Base-by-base conservation (phyloP, 1,140 invertebrate species). In the Musca domestica region DNA sequence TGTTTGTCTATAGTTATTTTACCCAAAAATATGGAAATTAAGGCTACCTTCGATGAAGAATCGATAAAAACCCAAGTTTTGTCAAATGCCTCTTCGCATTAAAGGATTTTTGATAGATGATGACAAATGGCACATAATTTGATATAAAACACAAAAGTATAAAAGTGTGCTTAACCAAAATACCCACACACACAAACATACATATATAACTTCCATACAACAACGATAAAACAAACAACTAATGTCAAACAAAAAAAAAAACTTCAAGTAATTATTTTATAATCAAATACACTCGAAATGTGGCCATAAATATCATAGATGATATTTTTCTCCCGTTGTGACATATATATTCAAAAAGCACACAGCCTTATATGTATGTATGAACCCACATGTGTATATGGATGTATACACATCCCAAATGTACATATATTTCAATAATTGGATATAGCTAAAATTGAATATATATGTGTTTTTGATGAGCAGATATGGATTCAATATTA, bases 211-310 rank as follows among this genome's bases (percentile, higher is more conserved):
- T 10, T 41, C 6, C 34, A 41, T 41, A 41, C 54, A n/a, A 30
- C 15, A 58, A 25, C 14, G 6, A 25, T 58, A 27, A 30, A n/a
- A 30, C 5, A n/a, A 25, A 58, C 54, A 58, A 23, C 30, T 22
- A 64, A 41, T 12, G 10, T 10, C 34, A 41, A 61, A 46, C n/a
- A 51, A 51, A n/a, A 51, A 51, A n/a, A 20, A 19, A 51, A 41
- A 61, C 27, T 61, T 64, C n/a, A 48, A 25, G 20, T 64, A 64
- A 64, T 64, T 64, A 64, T 64, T 64, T 64, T 47, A 64, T 64
- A 47, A 64, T 64, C 63, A 64, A 64, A 64, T 30, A 61, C 56
- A 61, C 56, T 61, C 56, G 34, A 61, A 27, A 41, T 61, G 7
- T 41, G 34, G 34, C 34, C 10, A 12, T 41, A 41, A 41, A 41